Evolutionary conservation across 2,888 invertebrate genomes (phyloP).

Genomic region (Metellina segmentata): DNA sequence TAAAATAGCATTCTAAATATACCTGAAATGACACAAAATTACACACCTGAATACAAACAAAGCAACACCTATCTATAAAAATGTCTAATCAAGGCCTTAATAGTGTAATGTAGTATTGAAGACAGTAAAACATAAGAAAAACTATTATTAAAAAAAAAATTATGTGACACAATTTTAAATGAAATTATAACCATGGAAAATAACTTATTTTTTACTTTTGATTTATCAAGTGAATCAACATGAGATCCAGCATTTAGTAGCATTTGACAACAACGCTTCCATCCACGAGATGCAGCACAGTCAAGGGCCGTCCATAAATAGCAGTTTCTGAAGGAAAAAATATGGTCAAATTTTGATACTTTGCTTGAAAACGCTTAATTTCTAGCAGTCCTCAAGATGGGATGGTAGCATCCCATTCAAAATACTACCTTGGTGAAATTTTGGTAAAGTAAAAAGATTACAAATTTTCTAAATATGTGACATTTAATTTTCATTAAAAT

Average conservation of each 20-base stretch:
- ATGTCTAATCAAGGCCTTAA: too few species aligned
- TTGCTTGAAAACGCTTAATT: too few species aligned
- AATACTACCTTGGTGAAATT: too few species aligned
- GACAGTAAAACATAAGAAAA: background rate
- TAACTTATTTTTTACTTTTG: conserved; percentile 79
- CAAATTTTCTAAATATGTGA: too few species aligned
- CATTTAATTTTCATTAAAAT: too few species aligned
- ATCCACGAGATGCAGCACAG: conserved; percentile 82
- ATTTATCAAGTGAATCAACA: conserved; percentile 82
- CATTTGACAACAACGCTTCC: conserved; percentile 80
- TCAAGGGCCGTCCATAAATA: conserved; percentile 82
- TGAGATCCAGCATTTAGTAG: conserved; percentile 81
- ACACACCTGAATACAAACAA: background rate
- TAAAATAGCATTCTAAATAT: background rate
- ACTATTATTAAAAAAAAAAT: background rate
- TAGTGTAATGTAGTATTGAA: background rate
- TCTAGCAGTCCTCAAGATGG: too few species aligned
- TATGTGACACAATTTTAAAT: background rate
- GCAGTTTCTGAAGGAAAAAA: conserved; percentile 80
- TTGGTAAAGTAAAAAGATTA: too few species aligned
- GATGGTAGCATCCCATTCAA: too few species aligned
- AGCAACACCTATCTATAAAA: background rate
- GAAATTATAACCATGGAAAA: background rate
- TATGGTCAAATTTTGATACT: too few species aligned
- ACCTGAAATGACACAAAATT: background rate